Percentiles rank a stretch among this genome's conserved stretches.
phyloP scores from a whole-genome alignment of 2,113 vertebrate species.

The Tupaia chinensis region DNA sequence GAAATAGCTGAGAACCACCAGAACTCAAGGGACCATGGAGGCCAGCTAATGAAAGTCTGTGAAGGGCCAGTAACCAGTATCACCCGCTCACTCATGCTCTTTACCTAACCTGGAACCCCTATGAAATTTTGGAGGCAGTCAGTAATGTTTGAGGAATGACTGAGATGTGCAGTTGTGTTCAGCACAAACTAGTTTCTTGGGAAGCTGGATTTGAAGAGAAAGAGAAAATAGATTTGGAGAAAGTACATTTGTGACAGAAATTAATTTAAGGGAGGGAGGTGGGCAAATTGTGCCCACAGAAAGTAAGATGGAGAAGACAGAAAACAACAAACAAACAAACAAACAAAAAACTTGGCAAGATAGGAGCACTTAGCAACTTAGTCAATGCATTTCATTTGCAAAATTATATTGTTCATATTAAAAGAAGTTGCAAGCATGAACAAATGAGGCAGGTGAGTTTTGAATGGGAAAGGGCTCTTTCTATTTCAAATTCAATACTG shows the following conservation, averaged over 20 bases:
- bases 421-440: background rate
- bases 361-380: background rate
- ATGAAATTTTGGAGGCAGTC: background rate
- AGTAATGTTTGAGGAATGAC: background rate
- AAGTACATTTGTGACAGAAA: background rate
- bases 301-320: background rate
- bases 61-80: background rate
- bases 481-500: background rate
- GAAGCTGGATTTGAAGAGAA: conserved; percentile 4
- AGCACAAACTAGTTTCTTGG: background rate
- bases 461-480: background rate
- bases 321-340: background rate
- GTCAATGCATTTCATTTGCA: background rate
- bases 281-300: background rate
- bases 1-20: background rate
- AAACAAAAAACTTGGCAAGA: background rate
- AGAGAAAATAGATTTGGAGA: background rate
- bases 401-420: background rate
- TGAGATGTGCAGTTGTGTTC: background rate
- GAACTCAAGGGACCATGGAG: background rate
- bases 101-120: background rate
- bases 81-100: background rate
- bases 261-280: background rate
- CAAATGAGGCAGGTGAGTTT: background rate
- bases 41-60: background rate